Evolutionary conservation across 2,888 invertebrate genomes (phyloP), one percentile per base, ranked within the genome.

Genomic region (Caenorhabditis uteleia): DNA sequence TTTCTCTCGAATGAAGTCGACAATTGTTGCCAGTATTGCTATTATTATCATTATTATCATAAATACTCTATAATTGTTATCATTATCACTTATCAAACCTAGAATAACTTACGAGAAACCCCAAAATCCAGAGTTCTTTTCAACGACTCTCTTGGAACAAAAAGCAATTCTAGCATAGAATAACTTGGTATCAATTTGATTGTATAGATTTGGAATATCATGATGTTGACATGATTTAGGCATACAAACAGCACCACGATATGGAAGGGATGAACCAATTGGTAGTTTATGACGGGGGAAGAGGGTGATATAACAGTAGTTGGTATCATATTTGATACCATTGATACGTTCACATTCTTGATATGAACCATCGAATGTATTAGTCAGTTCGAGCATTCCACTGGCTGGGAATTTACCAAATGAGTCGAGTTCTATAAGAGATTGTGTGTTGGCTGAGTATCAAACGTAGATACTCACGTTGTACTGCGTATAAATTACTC

Each of bases 301-400:
- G n/a, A n/a, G n/a, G n/a, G n/a, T n/a, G n/a, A n/a, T n/a, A 21
- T 56, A 62, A 44, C 62, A 62, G 26, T 62, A 62, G 34, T 62
- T 62, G 23, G 62, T 62, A 8, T 47, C 39, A 26, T 62, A 62
- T 29, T 53, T 48, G 3, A 31, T 29, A 0, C 49, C 49, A 45
- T 49, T 53, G n/a, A 57, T 48, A 8, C 53, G 12, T 18, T 53
- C 31, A 16, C 62, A 62, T 44, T 62, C 62, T 33, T 56, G 56
- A 36, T 62, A 62, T n/a, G 51, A 51, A 14, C 62, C 62, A 34
- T 62, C 62, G 26, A 39, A 56, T 20, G 56, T 31, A 3, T 56
- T 12, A 6, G 49, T 46, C 20, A 50, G 25, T 36, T 61, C 46
- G 20, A 61, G 44, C 2, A 61, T n/a, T 29, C 61, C 55, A 3